phyloP scores from a whole-genome alignment of 1,140 invertebrate species.

The Brachionus rubens region DNA sequence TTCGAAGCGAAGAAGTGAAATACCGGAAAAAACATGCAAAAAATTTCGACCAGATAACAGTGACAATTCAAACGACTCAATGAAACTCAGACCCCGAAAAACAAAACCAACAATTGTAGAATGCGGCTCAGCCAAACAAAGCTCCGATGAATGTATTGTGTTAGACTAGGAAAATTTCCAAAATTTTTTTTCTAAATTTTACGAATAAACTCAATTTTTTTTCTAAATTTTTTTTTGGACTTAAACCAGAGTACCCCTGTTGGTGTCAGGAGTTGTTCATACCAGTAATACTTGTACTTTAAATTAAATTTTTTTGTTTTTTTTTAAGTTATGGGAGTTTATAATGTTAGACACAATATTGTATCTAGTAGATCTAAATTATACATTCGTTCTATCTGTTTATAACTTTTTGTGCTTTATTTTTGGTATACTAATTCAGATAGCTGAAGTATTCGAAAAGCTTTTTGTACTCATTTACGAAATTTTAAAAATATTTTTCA shows the following conservation, averaged over 20 bases:
- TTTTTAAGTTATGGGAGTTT: neutral
- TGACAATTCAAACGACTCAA: neutral
- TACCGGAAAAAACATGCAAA: too few relatives aligned
- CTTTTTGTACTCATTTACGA: too few relatives aligned
- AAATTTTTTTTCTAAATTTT: neutral
- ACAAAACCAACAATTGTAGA: neutral
- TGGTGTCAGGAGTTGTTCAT: slow-evolving; percentile 18
- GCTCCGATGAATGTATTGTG: neutral
- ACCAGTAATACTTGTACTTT: too few relatives aligned
- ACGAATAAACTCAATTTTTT: neutral
- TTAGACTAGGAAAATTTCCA: neutral
- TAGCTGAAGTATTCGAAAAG: too few relatives aligned
- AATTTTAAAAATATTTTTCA: too few relatives aligned
- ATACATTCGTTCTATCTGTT: too few relatives aligned
- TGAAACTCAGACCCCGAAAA: neutral
- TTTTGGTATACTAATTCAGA: too few relatives aligned
- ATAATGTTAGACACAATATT: too few relatives aligned
- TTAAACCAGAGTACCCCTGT: too few relatives aligned
- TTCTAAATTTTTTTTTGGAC: too few relatives aligned
- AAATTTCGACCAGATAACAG: neutral
- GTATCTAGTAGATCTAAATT: too few relatives aligned
- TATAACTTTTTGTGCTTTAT: too few relatives aligned
- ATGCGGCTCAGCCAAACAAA: neutral
- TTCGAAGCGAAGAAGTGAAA: neutral
- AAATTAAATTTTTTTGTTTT: neutral